phyloP scores from a whole-genome alignment of 2,113 vertebrate genomes.

The Chaetodon auriga region DNA sequence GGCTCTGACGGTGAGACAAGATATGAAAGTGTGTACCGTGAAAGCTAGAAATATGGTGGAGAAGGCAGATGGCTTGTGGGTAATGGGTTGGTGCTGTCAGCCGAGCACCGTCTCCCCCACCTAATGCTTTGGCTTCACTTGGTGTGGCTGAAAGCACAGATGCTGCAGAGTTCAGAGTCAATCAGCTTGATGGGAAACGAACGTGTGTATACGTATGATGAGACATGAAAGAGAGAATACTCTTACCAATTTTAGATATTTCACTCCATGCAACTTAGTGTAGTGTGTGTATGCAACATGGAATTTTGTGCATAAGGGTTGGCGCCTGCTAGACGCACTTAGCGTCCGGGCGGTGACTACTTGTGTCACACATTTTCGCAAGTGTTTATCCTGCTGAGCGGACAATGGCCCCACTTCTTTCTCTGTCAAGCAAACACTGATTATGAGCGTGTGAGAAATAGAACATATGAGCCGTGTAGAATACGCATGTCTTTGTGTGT shows the following conservation, averaged over 20 bases:
- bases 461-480: constrained; percentile 35
- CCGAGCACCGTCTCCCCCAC: not conserved
- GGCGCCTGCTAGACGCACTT: constrained; percentile 51
- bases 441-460: constrained; percentile 62
- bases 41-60: constrained; percentile 17
- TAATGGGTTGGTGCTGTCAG: not conserved
- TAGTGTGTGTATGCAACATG: not conserved
- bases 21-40: constrained; percentile 29
- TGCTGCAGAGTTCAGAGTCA: not conserved
- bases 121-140: constrained; percentile 20
- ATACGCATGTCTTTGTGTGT: constrained; percentile 2
- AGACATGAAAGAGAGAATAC: not conserved
- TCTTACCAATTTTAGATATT: constrained; percentile 7
- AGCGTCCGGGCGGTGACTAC: constrained; percentile 41
- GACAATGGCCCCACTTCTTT: constrained; percentile 53
- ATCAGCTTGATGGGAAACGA: not conserved
- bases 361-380: constrained; percentile 55
- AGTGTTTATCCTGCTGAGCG: constrained; percentile 69
- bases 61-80: not conserved
- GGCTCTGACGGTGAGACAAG: constrained; percentile 35
- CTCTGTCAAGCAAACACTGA: constrained; percentile 60
- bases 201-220: not conserved
- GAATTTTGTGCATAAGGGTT: constrained; percentile 21
- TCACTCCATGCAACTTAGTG: not conserved
- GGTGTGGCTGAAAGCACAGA: constrained; percentile 38